Evolutionary conservation across 2,888 invertebrate genomes (phyloP).

Genomic region (Chrysolina americana): DNA sequence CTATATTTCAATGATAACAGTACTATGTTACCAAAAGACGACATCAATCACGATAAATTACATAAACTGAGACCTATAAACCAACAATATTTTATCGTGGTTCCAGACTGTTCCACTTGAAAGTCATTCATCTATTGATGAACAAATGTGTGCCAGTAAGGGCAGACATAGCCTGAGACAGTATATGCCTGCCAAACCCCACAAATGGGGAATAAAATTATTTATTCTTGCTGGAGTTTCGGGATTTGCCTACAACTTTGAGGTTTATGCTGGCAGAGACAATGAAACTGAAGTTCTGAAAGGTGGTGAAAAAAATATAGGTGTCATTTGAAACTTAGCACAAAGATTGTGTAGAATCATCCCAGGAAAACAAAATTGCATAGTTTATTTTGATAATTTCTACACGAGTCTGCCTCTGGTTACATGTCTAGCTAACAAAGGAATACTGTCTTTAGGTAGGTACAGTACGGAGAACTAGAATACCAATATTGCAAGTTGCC

Average conservation of each 20-base stretch:
- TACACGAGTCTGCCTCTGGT: no score
- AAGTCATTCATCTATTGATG: conserved; percentile 4
- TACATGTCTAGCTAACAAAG: conserved; percentile 6
- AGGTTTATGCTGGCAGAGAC: neutral
- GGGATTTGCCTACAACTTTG: conserved; percentile 16
- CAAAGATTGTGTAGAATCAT: no score
- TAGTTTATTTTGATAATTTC: neutral
- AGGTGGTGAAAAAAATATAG: no score
- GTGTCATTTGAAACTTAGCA: no score
- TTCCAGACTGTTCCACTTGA: conserved; percentile 23
- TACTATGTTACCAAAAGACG: conserved; percentile 19
- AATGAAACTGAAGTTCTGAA: neutral
- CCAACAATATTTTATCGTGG: neutral
- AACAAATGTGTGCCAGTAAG: conserved; percentile 28
- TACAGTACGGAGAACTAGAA: neutral
- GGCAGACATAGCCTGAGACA: neutral
- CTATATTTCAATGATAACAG: conserved; percentile 27
- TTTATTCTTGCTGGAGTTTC: conserved; percentile 22
- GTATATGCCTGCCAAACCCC: conserved; percentile 25
- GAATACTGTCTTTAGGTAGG: conserved; percentile 15
- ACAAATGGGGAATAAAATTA: no score
- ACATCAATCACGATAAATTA: conserved; percentile 22
- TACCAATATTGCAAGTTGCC: conserved; percentile 18
- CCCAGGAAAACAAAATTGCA: no score
- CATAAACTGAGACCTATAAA: conserved; percentile 30